Base-by-base conservation (phyloP, 1,140 invertebrate species). In the Nephila pilipes region DNA sequence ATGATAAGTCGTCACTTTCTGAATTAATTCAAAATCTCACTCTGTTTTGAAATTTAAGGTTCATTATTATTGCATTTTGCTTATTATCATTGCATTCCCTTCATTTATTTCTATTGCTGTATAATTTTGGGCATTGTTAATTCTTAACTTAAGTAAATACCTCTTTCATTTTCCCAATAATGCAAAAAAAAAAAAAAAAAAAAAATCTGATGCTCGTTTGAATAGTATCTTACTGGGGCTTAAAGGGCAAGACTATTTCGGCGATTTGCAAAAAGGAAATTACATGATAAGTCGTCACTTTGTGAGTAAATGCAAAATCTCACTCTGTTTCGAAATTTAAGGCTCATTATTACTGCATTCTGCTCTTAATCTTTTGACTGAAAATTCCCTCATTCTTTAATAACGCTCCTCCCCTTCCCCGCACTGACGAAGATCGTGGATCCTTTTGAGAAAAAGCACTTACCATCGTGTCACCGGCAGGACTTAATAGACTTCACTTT, bases 401-500 rank as follows among this genome's bases (percentile, higher is more conserved):
- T 75, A 75, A 75, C 29, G 16, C 69, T 20, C 14, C 32, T n/a
- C 80, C 38, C 22, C 80, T 10, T 16, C n/a, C 10, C 69, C 25
- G 4, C 46, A 10, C 12, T 36, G 6, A 4, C 8, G 2, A 55
- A 55, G 54, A 83, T 75, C 14, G 29, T 75, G 32, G 69, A 75
- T 75, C 29, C 69, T 75, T 32, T 75, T 75, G 29, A 36, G 63
- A 38, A 46, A 90, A 79, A 57, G 29, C 88, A 80, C 65, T 90
- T 90, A 90, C 80, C 69, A 65, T 58, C 69, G 54, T 90, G 69
- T 90, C 88, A 79, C 88, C 29, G 69, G 38, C 20, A 80, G 69
- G 8, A 54, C 57, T 69, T 88, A 88, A 88, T 88, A 58, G 63
- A 57, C 65, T 36, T 57, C 69, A 69, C 46, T 57, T 90, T n/a